Conservation (phyloP, 2,888 invertebrate genomes). For the Yponomeuta sedellus region DNA sequence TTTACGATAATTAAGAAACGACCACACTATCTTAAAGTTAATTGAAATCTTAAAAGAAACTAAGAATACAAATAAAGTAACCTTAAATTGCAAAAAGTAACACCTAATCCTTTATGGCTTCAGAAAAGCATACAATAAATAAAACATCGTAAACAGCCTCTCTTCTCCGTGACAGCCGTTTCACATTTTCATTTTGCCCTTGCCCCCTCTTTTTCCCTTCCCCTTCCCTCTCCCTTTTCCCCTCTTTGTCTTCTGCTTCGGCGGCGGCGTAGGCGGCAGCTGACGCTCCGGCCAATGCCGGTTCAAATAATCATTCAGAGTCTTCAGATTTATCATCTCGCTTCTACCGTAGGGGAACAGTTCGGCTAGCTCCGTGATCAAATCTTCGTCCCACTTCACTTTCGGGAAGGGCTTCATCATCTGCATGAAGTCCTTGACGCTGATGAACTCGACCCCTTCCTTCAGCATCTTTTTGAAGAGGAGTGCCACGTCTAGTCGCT, state of each 20-base stretch:
- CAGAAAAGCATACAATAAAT: too few relatives aligned
- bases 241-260: constrained; percentile 16
- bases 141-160: too few relatives aligned
- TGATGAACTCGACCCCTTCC: neutral
- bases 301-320: constrained; percentile 18
- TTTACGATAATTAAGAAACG: too few relatives aligned
- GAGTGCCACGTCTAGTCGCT: constrained; percentile 15
- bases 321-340: constrained; percentile 11
- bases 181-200: neutral
- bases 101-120: too few relatives aligned
- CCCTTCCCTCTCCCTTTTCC: neutral
- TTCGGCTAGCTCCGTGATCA: constrained; percentile 20
- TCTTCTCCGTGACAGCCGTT: too few relatives aligned
- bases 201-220: neutral
- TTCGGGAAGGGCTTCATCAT: neutral
- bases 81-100: too few relatives aligned
- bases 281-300: constrained; percentile 24
- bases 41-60: too few relatives aligned
- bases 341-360: constrained; percentile 11
- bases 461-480: constrained; percentile 11
- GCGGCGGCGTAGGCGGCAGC: constrained; percentile 21
- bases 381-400: constrained; percentile 23
- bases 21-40: too few relatives aligned
- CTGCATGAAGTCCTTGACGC: constrained; percentile 9
- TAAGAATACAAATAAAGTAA: too few relatives aligned